Base-by-base conservation (phyloP, 2,797 vertebrate genomes). In the Hoplostethus mediterraneus region DNA sequence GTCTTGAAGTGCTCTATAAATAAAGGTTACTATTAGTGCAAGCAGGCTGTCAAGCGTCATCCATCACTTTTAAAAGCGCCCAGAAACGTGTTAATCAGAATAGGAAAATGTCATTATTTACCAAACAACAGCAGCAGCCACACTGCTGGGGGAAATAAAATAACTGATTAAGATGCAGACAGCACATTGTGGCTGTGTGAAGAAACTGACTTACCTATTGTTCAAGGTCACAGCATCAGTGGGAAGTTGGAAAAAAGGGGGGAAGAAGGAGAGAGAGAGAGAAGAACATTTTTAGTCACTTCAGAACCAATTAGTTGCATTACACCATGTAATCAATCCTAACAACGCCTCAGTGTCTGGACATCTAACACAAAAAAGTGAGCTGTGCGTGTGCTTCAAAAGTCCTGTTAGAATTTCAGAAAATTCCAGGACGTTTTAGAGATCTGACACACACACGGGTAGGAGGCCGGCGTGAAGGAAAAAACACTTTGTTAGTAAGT, bases 161-260 rank as follows among this genome's bases (percentile, higher is more conserved):
- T n/a, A 44, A 44, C 7, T 11, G 42, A 44, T 13, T 6, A 9
- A 44, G 42, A 33, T 33, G 33, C 21, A 21, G 21, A 21, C 21
- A 21, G 21, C 21, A 21, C 21, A 21, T 21, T 21, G 21, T 21
- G 21, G 21, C 21, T 21, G 21, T 21, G 21, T 1, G 5, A 0
- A 44, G 21, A 14, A 36, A 67, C 1, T 4, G 14, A 83, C 87
- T 89, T 90, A 93, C 92, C 90, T 92, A 77, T 57, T 67, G 47
- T 63, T 68, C 12, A 17, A 60, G 58, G 74, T 68, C 31, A 52
- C 3, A 14, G 66, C 57, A 61, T 81, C 31, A 68, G 44, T 45
- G 33, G 62, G 56, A 14, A 68, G 36, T 30, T 58, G 55, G 63
- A 77, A 59, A n/a, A n/a, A 60, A 71, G 63, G 53, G 28, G 13